Evolutionary conservation across 2,797 vertebrate genomes (phyloP).

Genomic region (Sebastiscus albofasciatus): DNA sequence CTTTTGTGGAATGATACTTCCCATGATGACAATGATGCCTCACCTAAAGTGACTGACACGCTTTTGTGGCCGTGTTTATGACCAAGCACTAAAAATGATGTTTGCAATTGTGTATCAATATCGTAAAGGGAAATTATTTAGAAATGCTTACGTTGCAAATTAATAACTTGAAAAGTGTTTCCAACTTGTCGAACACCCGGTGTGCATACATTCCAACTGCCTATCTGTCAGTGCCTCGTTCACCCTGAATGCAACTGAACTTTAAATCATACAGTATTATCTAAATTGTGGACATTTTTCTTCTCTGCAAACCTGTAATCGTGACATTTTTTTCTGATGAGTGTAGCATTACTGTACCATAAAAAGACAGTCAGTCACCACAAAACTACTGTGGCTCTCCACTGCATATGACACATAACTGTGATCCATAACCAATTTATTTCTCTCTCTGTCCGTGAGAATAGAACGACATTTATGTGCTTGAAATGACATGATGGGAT

Average conservation of each 20-base stretch:
- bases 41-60: neutral
- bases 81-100: neutral
- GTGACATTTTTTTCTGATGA: constrained; percentile 32
- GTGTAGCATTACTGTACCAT: constrained; percentile 65
- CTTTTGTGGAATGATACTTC: constrained; percentile 1
- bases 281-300: constrained; percentile 52
- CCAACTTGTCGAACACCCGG: neutral
- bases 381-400: constrained; percentile 48
- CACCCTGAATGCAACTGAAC: constrained; percentile 14
- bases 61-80: neutral
- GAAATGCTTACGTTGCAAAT: neutral
- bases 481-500: constrained; percentile 11
- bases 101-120: neutral
- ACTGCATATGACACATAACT: constrained; percentile 19
- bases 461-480: neutral
- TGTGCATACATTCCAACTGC: neutral
- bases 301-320: constrained; percentile 58
- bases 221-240: constrained; percentile 4
- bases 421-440: constrained; percentile 29
- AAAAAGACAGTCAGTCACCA: constrained; percentile 67
- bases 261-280: constrained; percentile 52
- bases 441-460: constrained; percentile 20
- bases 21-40: neutral
- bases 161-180: neutral
- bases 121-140: neutral